phyloP scores from a whole-genome alignment of 2,888 invertebrate species.

The Drosophila prolongata region DNA sequence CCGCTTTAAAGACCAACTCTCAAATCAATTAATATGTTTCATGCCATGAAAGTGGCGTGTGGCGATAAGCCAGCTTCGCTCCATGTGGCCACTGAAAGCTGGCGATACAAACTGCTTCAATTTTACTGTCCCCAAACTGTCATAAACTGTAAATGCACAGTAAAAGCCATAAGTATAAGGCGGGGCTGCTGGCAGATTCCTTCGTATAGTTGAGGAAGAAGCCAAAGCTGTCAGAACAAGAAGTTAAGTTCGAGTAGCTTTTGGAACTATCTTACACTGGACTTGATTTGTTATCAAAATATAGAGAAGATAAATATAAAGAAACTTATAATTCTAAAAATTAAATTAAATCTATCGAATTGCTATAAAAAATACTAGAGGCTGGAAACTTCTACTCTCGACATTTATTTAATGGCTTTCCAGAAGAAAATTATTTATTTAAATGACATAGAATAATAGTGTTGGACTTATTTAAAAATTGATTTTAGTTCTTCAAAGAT shows the following conservation, averaged over 20 bases:
- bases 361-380: too few species aligned
- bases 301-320: too few species aligned
- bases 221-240: slow-evolving; percentile 32
- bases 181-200: neutral
- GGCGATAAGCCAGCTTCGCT: slow-evolving; percentile 43
- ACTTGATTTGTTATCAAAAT: neutral
- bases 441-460: too few species aligned
- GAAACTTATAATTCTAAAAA: too few species aligned
- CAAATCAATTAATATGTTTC: slow-evolving; percentile 43
- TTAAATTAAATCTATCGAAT: too few species aligned
- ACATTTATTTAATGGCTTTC: too few species aligned
- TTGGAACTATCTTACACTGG: slow-evolving; percentile 4
- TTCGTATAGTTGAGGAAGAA: slow-evolving; percentile 1
- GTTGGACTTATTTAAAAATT: too few species aligned
- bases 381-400: too few species aligned
- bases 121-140: slow-evolving; percentile 48
- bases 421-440: too few species aligned
- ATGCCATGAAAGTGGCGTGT: slow-evolving; percentile 9
- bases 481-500: too few species aligned
- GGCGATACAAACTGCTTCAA: slow-evolving; percentile 32
- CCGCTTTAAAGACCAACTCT: slow-evolving; percentile 23
- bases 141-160: slow-evolving; percentile 57
- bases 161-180: slow-evolving; percentile 31
- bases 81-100: slow-evolving; percentile 13
- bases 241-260: slow-evolving; percentile 45